Base-by-base conservation (phyloP, 1,140 invertebrate species). In the Campoletis sonorensis region DNA sequence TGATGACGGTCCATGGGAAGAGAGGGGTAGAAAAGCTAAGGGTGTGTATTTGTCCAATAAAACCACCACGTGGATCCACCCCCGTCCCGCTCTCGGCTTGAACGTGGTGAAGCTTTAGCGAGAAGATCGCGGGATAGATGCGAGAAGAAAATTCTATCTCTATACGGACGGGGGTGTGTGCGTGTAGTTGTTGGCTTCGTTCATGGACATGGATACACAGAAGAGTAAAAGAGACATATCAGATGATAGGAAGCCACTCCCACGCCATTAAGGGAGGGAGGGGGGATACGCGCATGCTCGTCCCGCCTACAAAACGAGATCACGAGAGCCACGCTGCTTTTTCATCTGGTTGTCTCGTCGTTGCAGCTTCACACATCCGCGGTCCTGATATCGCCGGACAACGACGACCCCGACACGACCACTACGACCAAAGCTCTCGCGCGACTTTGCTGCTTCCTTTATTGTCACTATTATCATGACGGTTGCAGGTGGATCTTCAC, bases 31-130 rank as follows among this genome's bases (percentile, higher is more conserved):
- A 89, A 90, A 89, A 89, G 90, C 88, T 88, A 89, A 88, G 85
- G 87, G 87, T 87, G 87, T 87, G 90, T 91, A 90, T 91, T 91
- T 91, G 89, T 86, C 90, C 90, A 91, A 90, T 91, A 91, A 90
- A 90, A 89, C 87, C 90, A 91, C 90, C 90, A 91, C 90, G 90
- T 91, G 90, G 89, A 81, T 84, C 81, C 83, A 84, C 79, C 85
- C 84, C 85, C 83, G 81, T 81, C 77, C 81, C 84, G 58, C 70
- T 23, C 58, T 33, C 58, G 18, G 72, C 26, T 75, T 75, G 45
- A 26, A 5, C 72, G 40, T 40, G 40, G 13, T 21, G 67, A 70
- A 70, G 64, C 27, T 70, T 27, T 15, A 16, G 13, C 67, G 10
- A 70, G 16, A 15, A 30, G 30, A 16, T 8, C 15, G 67, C 26